Evolutionary conservation across 2,888 invertebrate species (phyloP).

Genomic region (Hypena proboscidalis): DNA sequence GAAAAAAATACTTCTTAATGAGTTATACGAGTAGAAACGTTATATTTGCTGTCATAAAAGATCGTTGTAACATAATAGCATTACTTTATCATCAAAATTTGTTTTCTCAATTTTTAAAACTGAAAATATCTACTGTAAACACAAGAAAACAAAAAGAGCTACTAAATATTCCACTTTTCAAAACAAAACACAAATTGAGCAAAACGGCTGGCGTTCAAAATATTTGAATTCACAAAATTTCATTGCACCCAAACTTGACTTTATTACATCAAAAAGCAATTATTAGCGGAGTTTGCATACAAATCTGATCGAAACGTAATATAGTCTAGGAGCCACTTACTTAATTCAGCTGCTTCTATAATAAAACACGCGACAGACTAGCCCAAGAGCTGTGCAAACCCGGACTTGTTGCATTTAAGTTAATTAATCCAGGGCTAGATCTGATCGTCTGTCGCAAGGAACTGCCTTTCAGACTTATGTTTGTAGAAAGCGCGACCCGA

Average conservation of each 20-base stretch:
- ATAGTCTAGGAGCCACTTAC: slow-evolving; percentile 61
- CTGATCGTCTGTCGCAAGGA: slow-evolving; percentile 71
- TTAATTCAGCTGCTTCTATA: slow-evolving; percentile 77
- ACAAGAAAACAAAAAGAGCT: no score
- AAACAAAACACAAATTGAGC: no score
- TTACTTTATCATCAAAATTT: no score
- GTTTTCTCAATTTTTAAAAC: no score
- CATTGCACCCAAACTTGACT: slow-evolving; percentile 20
- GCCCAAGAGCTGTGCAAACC: slow-evolving; percentile 79
- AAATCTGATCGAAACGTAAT: slow-evolving; percentile 52
- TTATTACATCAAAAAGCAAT: slow-evolving; percentile 38
- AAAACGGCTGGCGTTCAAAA: no score
- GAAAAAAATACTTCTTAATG: not conserved
- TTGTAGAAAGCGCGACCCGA: slow-evolving; percentile 41
- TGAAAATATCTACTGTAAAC: no score
- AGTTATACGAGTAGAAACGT: no score
- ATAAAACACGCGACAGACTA: slow-evolving; percentile 77
- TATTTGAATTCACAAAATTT: slow-evolving; percentile 13
- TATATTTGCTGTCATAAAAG: no score
- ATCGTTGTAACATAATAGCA: no score
- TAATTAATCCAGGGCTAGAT: slow-evolving; percentile 80
- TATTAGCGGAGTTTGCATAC: slow-evolving; percentile 40
- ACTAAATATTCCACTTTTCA: no score
- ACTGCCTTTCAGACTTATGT: slow-evolving; percentile 54
- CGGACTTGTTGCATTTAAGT: slow-evolving; percentile 84